Conservation (phyloP, 35 echinoderm and acorn worm genomes). For the Anneissia japonica region DNA sequence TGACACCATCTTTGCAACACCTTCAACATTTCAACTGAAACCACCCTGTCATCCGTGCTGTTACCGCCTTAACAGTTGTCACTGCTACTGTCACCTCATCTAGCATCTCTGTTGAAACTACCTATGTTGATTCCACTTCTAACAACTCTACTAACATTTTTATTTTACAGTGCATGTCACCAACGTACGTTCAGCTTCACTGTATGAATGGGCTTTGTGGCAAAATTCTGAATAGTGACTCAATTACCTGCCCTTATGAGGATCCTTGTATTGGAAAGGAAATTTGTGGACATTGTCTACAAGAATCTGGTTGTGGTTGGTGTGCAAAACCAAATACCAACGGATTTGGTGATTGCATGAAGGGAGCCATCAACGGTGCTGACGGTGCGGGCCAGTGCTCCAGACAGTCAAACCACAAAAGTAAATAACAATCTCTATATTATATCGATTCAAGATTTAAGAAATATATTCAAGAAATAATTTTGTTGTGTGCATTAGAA, state of each 20-base stretch:
- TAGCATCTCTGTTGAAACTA: too few species aligned
- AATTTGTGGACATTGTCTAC: slow-evolving; percentile 52
- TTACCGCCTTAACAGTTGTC: too few species aligned
- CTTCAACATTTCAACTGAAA: too few species aligned
- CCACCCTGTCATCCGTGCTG: too few species aligned
- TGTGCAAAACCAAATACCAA: slow-evolving; percentile 47
- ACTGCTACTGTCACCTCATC: too few species aligned
- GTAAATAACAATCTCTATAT: too few species aligned
- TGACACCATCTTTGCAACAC: too few species aligned
- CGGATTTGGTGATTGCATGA: slow-evolving; percentile 75
- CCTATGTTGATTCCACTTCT: too few species aligned
- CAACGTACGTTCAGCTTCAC: slow-evolving; percentile 58
- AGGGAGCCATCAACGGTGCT: slow-evolving; percentile 55
- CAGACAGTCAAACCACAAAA: background rate
- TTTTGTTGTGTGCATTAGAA: too few species aligned
- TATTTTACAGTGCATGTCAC: slow-evolving; percentile 82
- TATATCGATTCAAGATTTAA: too few species aligned
- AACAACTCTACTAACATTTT: too few species aligned
- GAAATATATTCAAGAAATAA: too few species aligned
- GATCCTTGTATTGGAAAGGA: slow-evolving; percentile 51
- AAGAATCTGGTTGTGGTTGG: slow-evolving; percentile 82
- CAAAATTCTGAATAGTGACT: slow-evolving; percentile 27
- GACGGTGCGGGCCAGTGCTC: slow-evolving; percentile 34
- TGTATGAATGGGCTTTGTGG: slow-evolving; percentile 79
- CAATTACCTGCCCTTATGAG: slow-evolving; percentile 28